phyloP scores from a whole-genome alignment of 2,888 invertebrate genomes.

The Athripsodes cinereus region DNA sequence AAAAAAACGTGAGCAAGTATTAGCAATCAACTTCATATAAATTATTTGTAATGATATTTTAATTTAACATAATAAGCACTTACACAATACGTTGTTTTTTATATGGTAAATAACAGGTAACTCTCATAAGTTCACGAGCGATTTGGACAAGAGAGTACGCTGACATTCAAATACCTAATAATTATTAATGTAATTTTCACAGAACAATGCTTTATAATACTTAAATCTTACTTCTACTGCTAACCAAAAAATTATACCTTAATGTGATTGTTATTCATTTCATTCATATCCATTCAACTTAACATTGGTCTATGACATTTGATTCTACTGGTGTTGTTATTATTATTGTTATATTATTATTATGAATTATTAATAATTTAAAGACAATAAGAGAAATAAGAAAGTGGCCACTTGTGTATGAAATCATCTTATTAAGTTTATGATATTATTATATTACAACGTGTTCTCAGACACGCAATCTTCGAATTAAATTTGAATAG shows the following conservation, averaged over 20 bases:
- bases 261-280: too few species aligned
- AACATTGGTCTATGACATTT: not conserved
- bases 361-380: not conserved
- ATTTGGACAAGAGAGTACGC: too few species aligned
- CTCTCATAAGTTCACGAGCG: not conserved
- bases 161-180: too few species aligned
- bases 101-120: not conserved
- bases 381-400: conserved; percentile 1
- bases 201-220: too few species aligned
- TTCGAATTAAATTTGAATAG: not conserved
- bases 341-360: too few species aligned
- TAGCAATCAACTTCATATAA: too few species aligned
- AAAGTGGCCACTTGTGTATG: not conserved
- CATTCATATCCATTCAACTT: not conserved
- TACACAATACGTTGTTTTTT: not conserved
- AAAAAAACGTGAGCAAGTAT: too few species aligned
- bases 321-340: not conserved
- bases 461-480: not conserved
- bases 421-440: not conserved
- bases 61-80: not conserved
- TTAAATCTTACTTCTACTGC: too few species aligned
- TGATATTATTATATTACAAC: not conserved
- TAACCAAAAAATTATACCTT: too few species aligned
- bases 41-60: too few species aligned
- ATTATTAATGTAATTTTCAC: too few species aligned